Conservation (phyloP, 2,113 vertebrate genomes). For the Prunella fulvescens region DNA sequence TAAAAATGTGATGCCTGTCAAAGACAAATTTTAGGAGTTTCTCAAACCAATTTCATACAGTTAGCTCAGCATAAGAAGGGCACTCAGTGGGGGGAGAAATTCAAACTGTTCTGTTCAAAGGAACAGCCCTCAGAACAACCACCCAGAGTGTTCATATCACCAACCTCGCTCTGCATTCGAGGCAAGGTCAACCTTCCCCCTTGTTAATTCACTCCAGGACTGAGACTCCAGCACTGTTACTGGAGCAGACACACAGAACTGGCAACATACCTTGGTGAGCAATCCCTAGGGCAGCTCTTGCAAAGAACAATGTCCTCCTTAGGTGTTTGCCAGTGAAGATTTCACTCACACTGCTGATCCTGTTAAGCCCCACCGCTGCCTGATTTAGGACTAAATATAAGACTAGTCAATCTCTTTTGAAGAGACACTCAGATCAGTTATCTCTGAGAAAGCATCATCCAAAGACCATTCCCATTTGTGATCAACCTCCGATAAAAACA, state of each 20-base stretch:
- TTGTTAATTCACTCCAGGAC: neutral
- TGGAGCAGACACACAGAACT: neutral
- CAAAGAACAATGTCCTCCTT: neutral
- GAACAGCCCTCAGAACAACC: neutral
- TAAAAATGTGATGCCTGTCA: neutral
- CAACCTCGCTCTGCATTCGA: rapidly evolving
- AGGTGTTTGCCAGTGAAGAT: neutral
- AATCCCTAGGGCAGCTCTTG: neutral
- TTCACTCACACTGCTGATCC: neutral
- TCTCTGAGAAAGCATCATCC: neutral
- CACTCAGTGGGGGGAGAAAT: neutral
- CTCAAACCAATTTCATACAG: neutral
- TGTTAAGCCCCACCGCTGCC: neutral
- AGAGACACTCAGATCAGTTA: neutral
- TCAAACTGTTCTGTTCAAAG: neutral
- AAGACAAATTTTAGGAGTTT: neutral
- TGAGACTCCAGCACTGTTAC: neutral
- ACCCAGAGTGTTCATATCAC: rapidly evolving
- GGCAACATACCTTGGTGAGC: rapidly evolving
- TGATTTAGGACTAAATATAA: neutral
- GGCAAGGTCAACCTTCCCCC: neutral
- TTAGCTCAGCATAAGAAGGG: neutral
- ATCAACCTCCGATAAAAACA: neutral
- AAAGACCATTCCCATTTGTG: neutral
- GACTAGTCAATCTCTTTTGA: neutral